Evolutionary conservation across 2,888 invertebrate species (phyloP), one percentile per base, ranked within the genome.

Genomic region (Melanophora roralis): DNA sequence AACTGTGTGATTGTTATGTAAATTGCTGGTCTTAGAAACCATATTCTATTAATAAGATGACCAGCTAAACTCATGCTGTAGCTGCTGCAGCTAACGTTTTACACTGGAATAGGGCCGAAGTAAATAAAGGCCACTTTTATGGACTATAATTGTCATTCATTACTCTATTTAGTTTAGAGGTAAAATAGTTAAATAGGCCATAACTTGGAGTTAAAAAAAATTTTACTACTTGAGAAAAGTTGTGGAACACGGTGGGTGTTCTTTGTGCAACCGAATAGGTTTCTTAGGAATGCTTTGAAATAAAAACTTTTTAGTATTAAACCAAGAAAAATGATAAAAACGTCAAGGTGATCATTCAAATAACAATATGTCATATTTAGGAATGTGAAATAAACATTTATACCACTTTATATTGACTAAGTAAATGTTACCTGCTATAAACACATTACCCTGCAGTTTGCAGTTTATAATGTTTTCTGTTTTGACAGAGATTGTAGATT

Each of bases 281-380:
- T n/a, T n/a, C 19, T 16, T 36, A n/a, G 16, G 8, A 55, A 38
- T 57, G 1, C 8, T 32, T 32, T 57, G 21, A 34, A 47, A 47
- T 27, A 36, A 11, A 40, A 45, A 60, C 47, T 47, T 45, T 16
- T 1, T 8, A 27, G 38, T 40, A 23, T 38, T 40, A 40, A 16
- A 49, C 12, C 6, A 23, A 23, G 4, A n/a, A 23, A 12, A 49
- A n/a, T 12, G 27, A 19, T 45, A 16, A 19, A 59, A 53, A 43
- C 45, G 45, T 60, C 45, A 62, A 51, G 53, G 53, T 51, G 73
- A 81, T 81, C 81, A 81, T 53, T 81, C 79, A 81, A 79, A 79
- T n/a, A n/a, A n/a, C n/a, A 76, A 69, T 81, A 78, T 81, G 81
- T 79, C 81, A 76, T 64, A 47, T 73, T 45, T 40, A 62, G 21